phyloP scores from a whole-genome alignment of 1,140 invertebrate species.

The Hycleus phaleratus region DNA sequence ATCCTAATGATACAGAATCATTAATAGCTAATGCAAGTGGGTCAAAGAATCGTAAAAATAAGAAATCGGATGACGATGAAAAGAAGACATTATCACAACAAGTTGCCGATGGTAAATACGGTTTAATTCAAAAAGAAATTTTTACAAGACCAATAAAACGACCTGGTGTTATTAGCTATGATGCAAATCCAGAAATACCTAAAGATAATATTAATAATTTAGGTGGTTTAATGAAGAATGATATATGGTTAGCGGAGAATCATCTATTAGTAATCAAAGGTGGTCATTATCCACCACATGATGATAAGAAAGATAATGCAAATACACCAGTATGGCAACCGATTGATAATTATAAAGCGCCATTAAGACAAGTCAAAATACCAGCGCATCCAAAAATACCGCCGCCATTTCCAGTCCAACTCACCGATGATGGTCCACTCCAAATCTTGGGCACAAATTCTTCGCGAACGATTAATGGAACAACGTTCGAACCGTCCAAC shows the following conservation, averaged over 20 bases:
- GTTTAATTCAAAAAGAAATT: conserved; percentile 77
- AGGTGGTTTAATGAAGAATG: conserved; percentile 72
- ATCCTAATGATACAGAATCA: conserved; percentile 38
- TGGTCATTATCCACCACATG: conserved; percentile 54
- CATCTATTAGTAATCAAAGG: conserved; percentile 77
- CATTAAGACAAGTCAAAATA: conserved; percentile 63
- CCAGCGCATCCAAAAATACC: conserved; percentile 59
- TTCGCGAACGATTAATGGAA: conserved; percentile 54
- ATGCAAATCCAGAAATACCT: conserved; percentile 65
- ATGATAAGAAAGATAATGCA: conserved; percentile 27
- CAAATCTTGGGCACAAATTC: conserved; percentile 61
- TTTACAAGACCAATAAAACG: conserved; percentile 57
- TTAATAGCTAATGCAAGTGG: conserved; percentile 53
- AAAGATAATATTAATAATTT: conserved; percentile 69
- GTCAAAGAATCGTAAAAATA: conserved; percentile 50
- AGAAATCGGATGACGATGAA: conserved; percentile 55
- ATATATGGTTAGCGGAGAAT: conserved; percentile 85
- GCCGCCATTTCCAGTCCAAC: conserved; percentile 81
- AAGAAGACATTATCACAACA: conserved; percentile 77
- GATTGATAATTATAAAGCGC: conserved; percentile 75
- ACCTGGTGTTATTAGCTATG: conserved; percentile 74
- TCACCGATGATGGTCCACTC: conserved; percentile 69
- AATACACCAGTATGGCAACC: conserved; percentile 55
- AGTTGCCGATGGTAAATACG: conserved; percentile 82
- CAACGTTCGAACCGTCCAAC: conserved; percentile 42